These are phyloP conservation scores for Poeciliopsis presidionis DNA, from an alignment of 2,797 vertebrate species.

Conservation along the genomic window DNA sequence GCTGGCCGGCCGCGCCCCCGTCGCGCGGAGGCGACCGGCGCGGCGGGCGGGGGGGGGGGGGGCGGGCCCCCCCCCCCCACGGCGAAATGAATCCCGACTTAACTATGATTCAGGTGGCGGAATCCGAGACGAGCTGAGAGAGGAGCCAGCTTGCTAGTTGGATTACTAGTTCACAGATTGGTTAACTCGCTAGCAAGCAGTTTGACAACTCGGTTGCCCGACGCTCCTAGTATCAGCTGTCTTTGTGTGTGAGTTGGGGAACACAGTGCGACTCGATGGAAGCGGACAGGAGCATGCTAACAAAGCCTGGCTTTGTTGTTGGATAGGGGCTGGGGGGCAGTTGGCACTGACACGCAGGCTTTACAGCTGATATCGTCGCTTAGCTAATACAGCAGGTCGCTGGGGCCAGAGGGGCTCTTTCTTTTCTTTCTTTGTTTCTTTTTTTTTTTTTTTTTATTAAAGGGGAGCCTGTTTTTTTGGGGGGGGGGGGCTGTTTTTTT, in stretches of 20 bases:
- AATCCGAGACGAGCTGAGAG: slow-evolving; percentile 52
- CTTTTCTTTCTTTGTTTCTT: too few relatives aligned
- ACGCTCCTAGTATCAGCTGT: slow-evolving; percentile 48
- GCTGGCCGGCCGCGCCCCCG: too few relatives aligned
- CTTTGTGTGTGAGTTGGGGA: slow-evolving; percentile 65
- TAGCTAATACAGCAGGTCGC: slow-evolving; percentile 59
- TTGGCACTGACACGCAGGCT: slow-evolving; percentile 67
- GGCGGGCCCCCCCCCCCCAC: too few relatives aligned
- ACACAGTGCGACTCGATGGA: slow-evolving; percentile 67
- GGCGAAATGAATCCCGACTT: slow-evolving; percentile 58
- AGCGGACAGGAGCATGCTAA: slow-evolving; percentile 77
- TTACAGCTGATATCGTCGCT: slow-evolving; percentile 72
- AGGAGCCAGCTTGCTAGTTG: slow-evolving; percentile 49
- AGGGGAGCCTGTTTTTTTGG: neutral
- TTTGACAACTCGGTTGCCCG: slow-evolving; percentile 35
- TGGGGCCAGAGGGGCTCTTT: slow-evolving; percentile 31
- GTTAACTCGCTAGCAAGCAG: slow-evolving; percentile 39
- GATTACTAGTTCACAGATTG: slow-evolving; percentile 33
- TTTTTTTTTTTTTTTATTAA: neutral
- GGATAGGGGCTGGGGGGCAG: slow-evolving; percentile 71
- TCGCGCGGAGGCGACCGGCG: too few relatives aligned
- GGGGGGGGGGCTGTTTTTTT: neutral
- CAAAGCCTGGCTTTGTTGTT: slow-evolving; percentile 81
- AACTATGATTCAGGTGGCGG: slow-evolving; percentile 62
- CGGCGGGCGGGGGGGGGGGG: neutral